Conservation (phyloP, 2,888 invertebrate species). For the Mythimna ferrago region DNA sequence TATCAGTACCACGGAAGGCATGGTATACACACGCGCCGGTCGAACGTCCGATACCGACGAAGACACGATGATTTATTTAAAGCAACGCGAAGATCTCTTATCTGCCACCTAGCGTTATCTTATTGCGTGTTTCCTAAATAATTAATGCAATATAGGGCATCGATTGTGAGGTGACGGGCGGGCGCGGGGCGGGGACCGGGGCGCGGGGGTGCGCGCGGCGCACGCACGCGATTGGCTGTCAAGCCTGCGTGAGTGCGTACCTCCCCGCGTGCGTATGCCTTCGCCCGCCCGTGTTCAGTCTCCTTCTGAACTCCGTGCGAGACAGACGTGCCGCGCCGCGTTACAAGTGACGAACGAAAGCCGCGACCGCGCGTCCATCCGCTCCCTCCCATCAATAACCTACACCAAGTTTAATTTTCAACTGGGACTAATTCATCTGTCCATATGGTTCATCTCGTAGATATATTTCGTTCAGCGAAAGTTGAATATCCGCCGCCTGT, state of each 20-base stretch:
- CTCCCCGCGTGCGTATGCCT: constrained; percentile 88
- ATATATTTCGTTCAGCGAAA: constrained; percentile 94
- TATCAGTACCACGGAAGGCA: constrained; percentile 72
- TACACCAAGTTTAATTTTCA: constrained; percentile 78
- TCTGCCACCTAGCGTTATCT: constrained; percentile 90
- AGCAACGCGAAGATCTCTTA: constrained; percentile 86
- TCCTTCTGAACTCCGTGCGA: constrained; percentile 80
- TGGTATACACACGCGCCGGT: constrained; percentile 65
- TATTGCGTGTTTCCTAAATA: constrained; percentile 91
- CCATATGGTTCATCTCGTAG: constrained; percentile 96
- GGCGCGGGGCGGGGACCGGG: constrained; percentile 81
- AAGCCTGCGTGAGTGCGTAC: constrained; percentile 89
- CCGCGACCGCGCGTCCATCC: constrained; percentile 76
- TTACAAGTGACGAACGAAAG: constrained; percentile 78
- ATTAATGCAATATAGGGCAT: constrained; percentile 91
- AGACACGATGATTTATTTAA: constrained; percentile 87
- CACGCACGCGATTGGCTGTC: constrained; percentile 90
- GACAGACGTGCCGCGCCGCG: constrained; percentile 76
- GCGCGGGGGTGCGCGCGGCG: constrained; percentile 89
- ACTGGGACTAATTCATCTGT: constrained; percentile 88
- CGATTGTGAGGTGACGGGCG: constrained; percentile 90
- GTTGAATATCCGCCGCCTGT: constrained; percentile 94
- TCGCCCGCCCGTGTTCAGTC: constrained; percentile 84
- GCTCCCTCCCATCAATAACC: constrained; percentile 74
- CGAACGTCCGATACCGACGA: constrained; percentile 64